Evolutionary conservation across 2,797 vertebrate genomes (phyloP).

Genomic region (Jordanella pulchra): DNA sequence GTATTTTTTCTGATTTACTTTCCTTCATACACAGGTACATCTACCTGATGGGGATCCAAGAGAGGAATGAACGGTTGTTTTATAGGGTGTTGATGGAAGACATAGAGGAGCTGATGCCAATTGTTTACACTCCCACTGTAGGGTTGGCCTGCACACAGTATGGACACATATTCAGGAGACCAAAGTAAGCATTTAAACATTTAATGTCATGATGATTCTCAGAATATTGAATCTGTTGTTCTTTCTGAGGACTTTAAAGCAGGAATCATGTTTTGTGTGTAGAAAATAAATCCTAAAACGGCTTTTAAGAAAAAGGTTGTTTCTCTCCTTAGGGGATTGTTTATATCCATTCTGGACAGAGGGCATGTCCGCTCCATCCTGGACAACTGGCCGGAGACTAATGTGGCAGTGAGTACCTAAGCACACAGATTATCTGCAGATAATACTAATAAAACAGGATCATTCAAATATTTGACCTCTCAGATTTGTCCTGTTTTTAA

Average conservation of each 20-base stretch:
- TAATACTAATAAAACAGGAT: background rate
- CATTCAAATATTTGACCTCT: background rate
- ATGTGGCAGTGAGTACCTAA: conserved; percentile 85
- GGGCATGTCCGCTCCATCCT: conserved; percentile 94
- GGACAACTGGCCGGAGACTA: conserved; percentile 96
- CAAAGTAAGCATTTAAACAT: conserved; percentile 86
- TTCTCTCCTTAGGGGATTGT: conserved; percentile 85
- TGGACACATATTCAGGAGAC: conserved; percentile 96
- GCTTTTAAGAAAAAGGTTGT: background rate
- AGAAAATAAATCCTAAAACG: background rate
- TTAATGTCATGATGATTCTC: background rate
- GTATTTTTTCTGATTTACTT: background rate
- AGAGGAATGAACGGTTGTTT: conserved; percentile 94
- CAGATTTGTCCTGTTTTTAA: background rate
- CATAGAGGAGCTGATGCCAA: conserved; percentile 93
- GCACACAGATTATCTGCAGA: background rate
- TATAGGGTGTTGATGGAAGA: conserved; percentile 94
- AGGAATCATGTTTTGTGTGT: background rate
- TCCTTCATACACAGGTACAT: conserved; percentile 84
- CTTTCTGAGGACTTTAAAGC: background rate
- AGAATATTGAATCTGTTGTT: background rate
- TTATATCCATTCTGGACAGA: conserved; percentile 94
- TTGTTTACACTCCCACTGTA: conserved; percentile 98
- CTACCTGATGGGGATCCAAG: conserved; percentile 98
- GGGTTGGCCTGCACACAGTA: conserved; percentile 96